Percentiles rank a stretch among this genome's conserved stretches.
These are phyloP conservation scores for Momotus momota DNA, from an alignment of 2,797 vertebrate species.

Conservation along the genomic window DNA sequence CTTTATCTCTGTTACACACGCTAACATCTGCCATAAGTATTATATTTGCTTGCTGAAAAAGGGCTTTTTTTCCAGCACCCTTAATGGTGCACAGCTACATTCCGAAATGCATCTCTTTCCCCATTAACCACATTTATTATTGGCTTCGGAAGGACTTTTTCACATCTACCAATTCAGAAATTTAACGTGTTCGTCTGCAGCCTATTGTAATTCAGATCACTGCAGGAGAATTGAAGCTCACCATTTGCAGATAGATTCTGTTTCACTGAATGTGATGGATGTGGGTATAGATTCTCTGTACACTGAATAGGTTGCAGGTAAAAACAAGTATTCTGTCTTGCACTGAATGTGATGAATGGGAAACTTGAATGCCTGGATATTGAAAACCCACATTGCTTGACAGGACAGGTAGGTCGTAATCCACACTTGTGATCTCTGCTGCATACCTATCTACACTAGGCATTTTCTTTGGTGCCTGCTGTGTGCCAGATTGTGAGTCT, in stretches of 20 bases:
- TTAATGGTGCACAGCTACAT: not conserved
- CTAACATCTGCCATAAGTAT: conserved; percentile 17
- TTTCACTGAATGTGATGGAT: conserved; percentile 60
- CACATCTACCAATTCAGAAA: not conserved
- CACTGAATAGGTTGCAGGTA: conserved; percentile 30
- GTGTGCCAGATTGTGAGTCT: conserved; percentile 10
- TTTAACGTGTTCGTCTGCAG: conserved; percentile 25
- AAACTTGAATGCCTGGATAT: conserved; percentile 1
- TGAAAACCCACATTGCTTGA: conserved; percentile 10
- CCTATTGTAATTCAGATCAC: conserved; percentile 31
- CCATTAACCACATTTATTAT: conserved; percentile 34
- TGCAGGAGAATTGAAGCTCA: conserved; percentile 44
- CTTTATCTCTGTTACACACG: not conserved
- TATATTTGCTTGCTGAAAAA: conserved; percentile 6
- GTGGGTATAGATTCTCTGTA: conserved; percentile 32
- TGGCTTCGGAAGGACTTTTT: conserved; percentile 29
- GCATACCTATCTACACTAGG: not conserved
- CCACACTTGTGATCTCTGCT: conserved; percentile 1
- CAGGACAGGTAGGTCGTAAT: not conserved
- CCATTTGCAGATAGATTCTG: conserved; percentile 39
- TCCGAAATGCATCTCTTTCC: conserved; percentile 3
- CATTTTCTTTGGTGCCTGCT: conserved; percentile 35
- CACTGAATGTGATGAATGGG: conserved; percentile 44
- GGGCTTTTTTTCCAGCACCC: not conserved
- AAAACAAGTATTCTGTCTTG: conserved; percentile 47